A percentile compares a stretch with the other conserved stretches of the same genome.
Evolutionary conservation across 2,113 vertebrate species (phyloP).

Genomic region (Bombycilla garrulus): DNA sequence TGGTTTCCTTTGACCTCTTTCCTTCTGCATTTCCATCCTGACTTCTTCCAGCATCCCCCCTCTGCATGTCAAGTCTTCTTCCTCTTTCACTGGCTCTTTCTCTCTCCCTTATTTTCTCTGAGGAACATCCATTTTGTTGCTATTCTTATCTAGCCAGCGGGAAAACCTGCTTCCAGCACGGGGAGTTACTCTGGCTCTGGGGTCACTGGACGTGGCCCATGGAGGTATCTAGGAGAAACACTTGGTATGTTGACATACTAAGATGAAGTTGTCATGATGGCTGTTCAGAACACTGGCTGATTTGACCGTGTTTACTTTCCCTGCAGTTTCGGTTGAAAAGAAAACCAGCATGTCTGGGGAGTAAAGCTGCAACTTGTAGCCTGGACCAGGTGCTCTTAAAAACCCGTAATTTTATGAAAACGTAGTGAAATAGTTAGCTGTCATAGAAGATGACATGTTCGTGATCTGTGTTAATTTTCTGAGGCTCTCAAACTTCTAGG

Average conservation of each 20-base stretch:
- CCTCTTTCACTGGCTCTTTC: background rate
- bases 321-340: constrained; percentile 26
- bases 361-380: background rate
- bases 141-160: background rate
- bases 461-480: background rate
- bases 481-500: background rate
- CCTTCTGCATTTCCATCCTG: background rate
- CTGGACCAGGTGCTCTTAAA: background rate
- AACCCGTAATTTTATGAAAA: background rate
- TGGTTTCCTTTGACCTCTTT: background rate
- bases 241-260: constrained; percentile 35
- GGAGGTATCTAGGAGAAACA: constrained; percentile 34
- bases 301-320: constrained; percentile 59
- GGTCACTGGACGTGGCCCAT: background rate
- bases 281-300: constrained; percentile 31
- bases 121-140: background rate
- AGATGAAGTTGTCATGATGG: constrained; percentile 63
- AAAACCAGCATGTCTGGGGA: constrained; percentile 1
- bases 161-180: background rate
- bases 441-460: background rate
- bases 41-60: background rate
- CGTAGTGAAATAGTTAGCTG: background rate
- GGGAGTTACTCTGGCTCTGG: background rate
- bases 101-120: background rate
- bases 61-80: too few relatives aligned